Percentiles rank a stretch among this genome's conserved stretches.
phyloP scores from a whole-genome alignment of 2,888 invertebrate species.

The Parascotia fuliginaria region DNA sequence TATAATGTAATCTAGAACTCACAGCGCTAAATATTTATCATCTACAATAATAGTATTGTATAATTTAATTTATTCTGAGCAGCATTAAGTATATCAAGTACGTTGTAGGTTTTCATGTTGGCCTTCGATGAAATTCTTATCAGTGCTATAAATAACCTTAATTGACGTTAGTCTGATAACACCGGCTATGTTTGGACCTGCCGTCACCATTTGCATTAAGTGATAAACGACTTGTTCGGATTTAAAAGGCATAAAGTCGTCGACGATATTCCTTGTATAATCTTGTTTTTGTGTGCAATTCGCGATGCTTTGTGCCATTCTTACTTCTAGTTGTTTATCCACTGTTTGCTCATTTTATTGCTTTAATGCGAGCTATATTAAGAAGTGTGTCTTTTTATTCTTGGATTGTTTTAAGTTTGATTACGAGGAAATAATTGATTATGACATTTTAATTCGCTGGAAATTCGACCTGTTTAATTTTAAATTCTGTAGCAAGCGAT shows the following conservation, averaged over 20 bases:
- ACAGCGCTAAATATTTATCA: conserved; percentile 1
- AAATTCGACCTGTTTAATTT: background rate
- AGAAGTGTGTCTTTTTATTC: background rate
- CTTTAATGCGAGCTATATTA: too few relatives aligned
- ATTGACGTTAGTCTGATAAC: conserved; percentile 42
- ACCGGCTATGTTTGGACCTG: conserved; percentile 32
- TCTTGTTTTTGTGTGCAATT: background rate
- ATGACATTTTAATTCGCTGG: too few relatives aligned
- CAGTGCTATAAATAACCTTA: conserved; percentile 45
- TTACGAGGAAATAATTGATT: background rate
- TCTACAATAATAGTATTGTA: background rate
- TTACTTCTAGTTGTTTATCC: background rate
- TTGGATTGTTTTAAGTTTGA: too few relatives aligned
- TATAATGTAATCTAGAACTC: background rate
- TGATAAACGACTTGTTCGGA: conserved; percentile 7
- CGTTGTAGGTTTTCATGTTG: conserved; percentile 18
- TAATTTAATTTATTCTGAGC: background rate
- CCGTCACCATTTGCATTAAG: conserved; percentile 23
- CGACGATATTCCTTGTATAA: background rate
- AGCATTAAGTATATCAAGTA: conserved; percentile 2
- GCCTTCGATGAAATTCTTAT: conserved; percentile 38
- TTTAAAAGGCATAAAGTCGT: conserved; percentile 4
- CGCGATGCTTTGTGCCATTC: background rate
- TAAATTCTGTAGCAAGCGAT: background rate
- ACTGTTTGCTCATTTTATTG: background rate